Conservation (phyloP, 2,888 invertebrate genomes). For the Eilema caniola region DNA sequence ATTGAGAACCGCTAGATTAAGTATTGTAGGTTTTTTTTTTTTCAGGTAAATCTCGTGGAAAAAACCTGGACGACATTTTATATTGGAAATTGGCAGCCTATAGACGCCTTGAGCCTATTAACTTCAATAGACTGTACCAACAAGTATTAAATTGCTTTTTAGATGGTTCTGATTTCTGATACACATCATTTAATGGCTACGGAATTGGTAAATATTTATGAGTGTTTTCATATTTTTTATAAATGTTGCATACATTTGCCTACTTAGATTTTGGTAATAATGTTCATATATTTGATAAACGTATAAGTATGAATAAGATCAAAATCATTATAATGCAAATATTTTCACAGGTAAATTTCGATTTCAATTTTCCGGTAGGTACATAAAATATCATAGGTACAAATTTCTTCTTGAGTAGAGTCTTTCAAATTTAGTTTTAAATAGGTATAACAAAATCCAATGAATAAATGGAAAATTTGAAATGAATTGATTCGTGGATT, state of each 20-base stretch:
- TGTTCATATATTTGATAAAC: constrained; percentile 13
- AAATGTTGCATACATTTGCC: too few relatives aligned
- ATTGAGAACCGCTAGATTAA: too few relatives aligned
- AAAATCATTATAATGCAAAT: background rate
- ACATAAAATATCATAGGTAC: too few relatives aligned
- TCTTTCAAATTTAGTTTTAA: too few relatives aligned
- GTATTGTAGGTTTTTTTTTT: background rate
- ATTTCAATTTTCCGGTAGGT: too few relatives aligned
- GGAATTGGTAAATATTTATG: constrained; percentile 36
- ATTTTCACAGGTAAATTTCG: too few relatives aligned
- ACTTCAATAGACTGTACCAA: constrained; percentile 29
- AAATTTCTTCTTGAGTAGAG: too few relatives aligned
- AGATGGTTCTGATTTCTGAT: constrained; percentile 24
- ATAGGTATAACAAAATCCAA: too few relatives aligned
- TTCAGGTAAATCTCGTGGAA: background rate
- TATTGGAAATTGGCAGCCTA: constrained; percentile 30
- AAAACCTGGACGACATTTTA: constrained; percentile 13
- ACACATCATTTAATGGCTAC: constrained; percentile 32
- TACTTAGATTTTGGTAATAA: constrained; percentile 11
- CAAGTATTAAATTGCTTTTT: constrained; percentile 45
- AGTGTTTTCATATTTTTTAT: constrained; percentile 8
- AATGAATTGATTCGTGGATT: too few relatives aligned
- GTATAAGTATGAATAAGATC: too few relatives aligned
- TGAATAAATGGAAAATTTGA: too few relatives aligned
- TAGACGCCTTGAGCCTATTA: constrained; percentile 33